These are phyloP conservation scores for Rhagologus leucostigma DNA, from an alignment of 2,113 vertebrate genomes.

Conservation along the genomic window DNA sequence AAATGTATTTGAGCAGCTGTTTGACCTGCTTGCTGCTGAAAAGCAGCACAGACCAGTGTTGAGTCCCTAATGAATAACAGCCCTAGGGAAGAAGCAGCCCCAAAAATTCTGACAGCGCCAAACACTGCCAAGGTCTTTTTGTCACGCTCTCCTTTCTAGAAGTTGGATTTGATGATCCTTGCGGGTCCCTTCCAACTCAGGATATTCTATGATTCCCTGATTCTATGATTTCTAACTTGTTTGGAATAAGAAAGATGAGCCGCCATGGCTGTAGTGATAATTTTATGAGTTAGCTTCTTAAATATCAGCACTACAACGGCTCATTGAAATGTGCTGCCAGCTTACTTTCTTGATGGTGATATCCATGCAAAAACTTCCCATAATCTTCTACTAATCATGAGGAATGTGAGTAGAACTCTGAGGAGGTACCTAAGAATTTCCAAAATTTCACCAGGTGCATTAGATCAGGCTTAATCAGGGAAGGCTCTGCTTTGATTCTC, in stretches of 20 bases:
- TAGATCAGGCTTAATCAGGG: neutral
- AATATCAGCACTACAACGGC: neutral
- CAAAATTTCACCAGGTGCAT: neutral
- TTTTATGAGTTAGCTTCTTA: conserved; percentile 33
- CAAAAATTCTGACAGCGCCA: neutral
- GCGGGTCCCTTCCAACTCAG: neutral
- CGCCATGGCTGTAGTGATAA: neutral
- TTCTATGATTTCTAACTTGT: neutral
- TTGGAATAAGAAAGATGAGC: neutral
- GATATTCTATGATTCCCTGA: neutral
- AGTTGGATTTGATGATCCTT: neutral
- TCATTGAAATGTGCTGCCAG: neutral
- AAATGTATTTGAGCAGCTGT: neutral
- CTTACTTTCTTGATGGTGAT: neutral
- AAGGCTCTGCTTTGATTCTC: neutral
- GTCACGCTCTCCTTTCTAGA: neutral
- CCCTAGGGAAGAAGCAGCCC: neutral
- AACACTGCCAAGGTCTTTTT: neutral
- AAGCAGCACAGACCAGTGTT: accelerated
- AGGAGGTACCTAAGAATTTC: neutral
- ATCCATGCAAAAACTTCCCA: neutral
- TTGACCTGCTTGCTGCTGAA: neutral
- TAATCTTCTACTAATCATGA: neutral
- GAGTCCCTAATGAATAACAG: neutral
- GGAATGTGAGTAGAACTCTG: neutral